A percentile compares a stretch with the other conserved stretches of the same genome.
Conservation (phyloP, 2,113 vertebrate genomes). For the Coracopsis vasa region DNA sequence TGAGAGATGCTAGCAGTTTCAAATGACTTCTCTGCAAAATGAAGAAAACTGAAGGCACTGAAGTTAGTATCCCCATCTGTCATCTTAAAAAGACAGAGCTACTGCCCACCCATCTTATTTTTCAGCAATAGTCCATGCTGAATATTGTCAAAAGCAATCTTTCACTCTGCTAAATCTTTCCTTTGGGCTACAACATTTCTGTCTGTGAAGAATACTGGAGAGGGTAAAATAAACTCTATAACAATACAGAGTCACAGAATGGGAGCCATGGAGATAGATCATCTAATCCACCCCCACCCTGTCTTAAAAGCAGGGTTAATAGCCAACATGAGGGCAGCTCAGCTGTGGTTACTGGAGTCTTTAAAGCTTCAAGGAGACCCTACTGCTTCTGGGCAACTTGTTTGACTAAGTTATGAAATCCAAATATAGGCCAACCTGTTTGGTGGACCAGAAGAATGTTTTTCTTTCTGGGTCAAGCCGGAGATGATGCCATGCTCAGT, state of each 20-base stretch:
- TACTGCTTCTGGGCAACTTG: neutral
- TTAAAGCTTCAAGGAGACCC: neutral
- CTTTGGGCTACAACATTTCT: neutral
- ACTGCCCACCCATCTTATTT: neutral
- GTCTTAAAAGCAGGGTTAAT: neutral
- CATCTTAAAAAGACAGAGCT: constrained; percentile 21
- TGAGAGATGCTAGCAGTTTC: neutral
- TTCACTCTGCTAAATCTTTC: constrained; percentile 6
- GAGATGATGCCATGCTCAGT: neutral
- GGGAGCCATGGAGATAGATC: neutral
- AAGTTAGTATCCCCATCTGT: neutral
- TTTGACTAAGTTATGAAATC: neutral
- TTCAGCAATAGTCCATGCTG: neutral
- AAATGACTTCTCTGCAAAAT: constrained; percentile 8
- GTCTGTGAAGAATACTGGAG: neutral
- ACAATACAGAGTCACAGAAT: neutral
- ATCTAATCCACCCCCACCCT: neutral
- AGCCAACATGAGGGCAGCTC: neutral
- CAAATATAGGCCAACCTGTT: neutral
- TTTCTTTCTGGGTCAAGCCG: neutral
- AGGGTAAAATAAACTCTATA: neutral
- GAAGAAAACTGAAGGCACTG: neutral
- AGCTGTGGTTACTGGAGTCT: neutral
- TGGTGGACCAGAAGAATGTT: neutral
- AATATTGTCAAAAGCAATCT: neutral